Evolutionary conservation across 92 coral and sea anemone genomes (phyloP).

Genomic region (Virgularia gustaviana): DNA sequence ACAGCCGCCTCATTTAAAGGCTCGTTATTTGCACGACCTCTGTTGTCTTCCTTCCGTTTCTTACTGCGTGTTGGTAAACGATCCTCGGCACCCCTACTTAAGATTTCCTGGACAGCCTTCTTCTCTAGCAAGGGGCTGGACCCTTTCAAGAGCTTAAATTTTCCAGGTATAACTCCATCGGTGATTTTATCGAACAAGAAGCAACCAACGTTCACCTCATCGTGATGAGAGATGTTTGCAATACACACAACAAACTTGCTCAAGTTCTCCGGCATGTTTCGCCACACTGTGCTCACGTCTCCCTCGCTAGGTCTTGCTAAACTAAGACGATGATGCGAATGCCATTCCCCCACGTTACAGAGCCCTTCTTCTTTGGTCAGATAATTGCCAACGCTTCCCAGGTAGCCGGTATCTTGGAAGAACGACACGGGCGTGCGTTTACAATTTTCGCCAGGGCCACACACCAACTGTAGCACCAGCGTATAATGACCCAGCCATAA

Average conservation of each 20-base stretch:
- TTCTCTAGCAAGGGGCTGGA: neutral
- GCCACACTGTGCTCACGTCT: conserved; percentile 59
- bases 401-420: conserved; percentile 68
- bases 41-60: neutral
- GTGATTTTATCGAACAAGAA: conserved; percentile 45
- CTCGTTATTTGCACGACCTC: neutral
- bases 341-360: conserved; percentile 91
- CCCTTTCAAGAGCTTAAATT: neutral
- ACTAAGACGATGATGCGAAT: conserved; percentile 71
- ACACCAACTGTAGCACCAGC: conserved; percentile 58
- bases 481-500: conserved; percentile 66
- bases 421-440: conserved; percentile 52
- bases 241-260: conserved; percentile 68
- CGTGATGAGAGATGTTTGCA: conserved; percentile 47
- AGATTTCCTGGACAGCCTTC: neutral
- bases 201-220: conserved; percentile 47
- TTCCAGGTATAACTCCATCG: neutral
- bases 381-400: conserved; percentile 56
- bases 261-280: conserved; percentile 54
- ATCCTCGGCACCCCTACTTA: neutral
- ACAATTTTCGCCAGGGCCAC: conserved; percentile 76
- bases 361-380: conserved; percentile 58
- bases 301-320: conserved; percentile 65
- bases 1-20: neutral
- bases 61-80: neutral